Conservation (phyloP, 2,888 invertebrate genomes). For the Linnaemya tessellans region DNA sequence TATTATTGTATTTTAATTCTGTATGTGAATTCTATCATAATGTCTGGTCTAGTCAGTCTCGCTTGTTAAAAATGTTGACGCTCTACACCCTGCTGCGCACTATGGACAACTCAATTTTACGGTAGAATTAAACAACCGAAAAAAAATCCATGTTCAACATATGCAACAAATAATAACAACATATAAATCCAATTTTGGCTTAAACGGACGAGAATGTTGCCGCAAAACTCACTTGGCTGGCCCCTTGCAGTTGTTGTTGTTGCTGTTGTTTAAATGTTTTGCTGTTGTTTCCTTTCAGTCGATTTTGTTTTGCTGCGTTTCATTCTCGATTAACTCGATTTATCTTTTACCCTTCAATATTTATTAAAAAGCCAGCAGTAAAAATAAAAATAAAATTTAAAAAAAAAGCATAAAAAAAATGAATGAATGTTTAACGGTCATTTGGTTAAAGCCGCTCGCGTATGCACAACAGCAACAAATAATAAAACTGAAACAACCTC, state of each 20-base stretch:
- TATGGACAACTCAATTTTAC: conserved; percentile 71
- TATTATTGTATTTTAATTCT: no score
- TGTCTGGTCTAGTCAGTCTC: conserved; percentile 64
- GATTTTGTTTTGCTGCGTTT: conserved; percentile 40
- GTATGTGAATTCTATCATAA: conserved; percentile 75
- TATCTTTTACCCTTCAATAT: conserved; percentile 68
- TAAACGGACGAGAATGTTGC: background rate
- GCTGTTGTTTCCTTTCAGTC: conserved; percentile 6
- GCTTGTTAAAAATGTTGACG: conserved; percentile 56
- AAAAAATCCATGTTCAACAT: conserved; percentile 75
- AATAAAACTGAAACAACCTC: conserved; percentile 15
- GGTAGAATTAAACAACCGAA: conserved; percentile 73
- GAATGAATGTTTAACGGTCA: conserved; percentile 11
- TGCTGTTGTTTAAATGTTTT: conserved; percentile 39
- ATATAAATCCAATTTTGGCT: conserved; percentile 63
- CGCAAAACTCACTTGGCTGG: conserved; percentile 51
- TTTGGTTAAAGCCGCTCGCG: conserved; percentile 37
- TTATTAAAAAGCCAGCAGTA: conserved; percentile 51
- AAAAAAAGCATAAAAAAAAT: background rate
- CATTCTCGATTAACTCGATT: conserved; percentile 68
- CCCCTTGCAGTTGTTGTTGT: no score
- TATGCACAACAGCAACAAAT: conserved; percentile 7
- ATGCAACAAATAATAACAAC: conserved; percentile 73
- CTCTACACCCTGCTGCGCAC: conserved; percentile 67
- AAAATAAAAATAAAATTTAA: conserved; percentile 12